These are phyloP conservation scores for Arbacia lixula DNA, from an alignment of 53 echinoderm and acorn worm genomes.

Conservation along the genomic window DNA sequence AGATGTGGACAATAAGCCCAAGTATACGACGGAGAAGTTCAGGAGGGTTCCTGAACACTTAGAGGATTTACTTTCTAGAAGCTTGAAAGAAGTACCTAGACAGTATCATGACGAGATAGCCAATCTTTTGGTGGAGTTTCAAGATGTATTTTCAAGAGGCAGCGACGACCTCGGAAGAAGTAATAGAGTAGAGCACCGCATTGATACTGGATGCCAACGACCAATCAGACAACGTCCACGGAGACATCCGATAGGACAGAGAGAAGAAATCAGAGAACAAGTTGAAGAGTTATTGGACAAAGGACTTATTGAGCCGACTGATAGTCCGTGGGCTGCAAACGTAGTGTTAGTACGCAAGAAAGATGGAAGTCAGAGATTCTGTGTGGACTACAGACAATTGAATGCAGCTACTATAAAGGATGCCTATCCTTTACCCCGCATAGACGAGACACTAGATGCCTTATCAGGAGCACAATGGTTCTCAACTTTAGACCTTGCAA, in stretches of 20 bases:
- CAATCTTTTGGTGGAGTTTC: not conserved
- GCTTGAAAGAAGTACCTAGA: no score
- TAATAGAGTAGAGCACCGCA: not conserved
- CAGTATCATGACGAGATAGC: not conserved
- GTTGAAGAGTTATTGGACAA: not conserved
- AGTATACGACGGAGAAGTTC: no score
- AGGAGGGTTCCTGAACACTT: no score
- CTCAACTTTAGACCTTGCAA: constrained; percentile 53
- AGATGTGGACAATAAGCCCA: no score
- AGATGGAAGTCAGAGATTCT: constrained; percentile 22
- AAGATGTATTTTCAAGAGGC: not conserved
- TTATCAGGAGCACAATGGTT: constrained; percentile 41
- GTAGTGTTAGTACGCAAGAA: not conserved
- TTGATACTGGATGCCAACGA: not conserved
- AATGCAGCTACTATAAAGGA: constrained; percentile 52
- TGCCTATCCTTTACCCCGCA: constrained; percentile 52
- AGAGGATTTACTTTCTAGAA: no score
- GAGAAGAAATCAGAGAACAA: not conserved
- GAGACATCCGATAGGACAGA: not conserved
- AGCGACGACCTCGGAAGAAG: not conserved
- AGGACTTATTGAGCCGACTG: not conserved
- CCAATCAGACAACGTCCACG: not conserved
- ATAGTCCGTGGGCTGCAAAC: constrained; percentile 7
- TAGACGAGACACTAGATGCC: constrained; percentile 44
- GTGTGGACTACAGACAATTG: constrained; percentile 49